phyloP scores from a whole-genome alignment of 2,113 vertebrate genomes.

The Pterocles orientalis region DNA sequence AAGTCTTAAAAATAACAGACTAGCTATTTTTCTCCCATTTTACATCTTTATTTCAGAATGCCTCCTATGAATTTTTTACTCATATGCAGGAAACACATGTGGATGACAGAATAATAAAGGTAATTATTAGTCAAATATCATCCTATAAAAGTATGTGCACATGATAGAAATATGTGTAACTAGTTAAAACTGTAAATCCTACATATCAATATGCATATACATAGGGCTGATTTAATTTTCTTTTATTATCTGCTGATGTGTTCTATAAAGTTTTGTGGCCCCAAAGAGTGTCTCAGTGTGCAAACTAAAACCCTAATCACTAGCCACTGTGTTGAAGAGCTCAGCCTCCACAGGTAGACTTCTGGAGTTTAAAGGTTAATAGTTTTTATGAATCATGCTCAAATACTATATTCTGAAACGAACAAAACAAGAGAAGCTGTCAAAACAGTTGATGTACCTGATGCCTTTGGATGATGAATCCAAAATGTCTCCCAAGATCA shows the following conservation, averaged over 20 bases:
- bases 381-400: background rate
- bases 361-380: background rate
- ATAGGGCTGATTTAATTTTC: background rate
- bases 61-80: background rate
- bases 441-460: background rate
- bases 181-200: background rate
- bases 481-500: constrained; percentile 35
- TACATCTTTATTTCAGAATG: background rate
- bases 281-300: background rate
- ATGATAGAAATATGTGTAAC: background rate
- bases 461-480: background rate
- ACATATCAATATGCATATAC: background rate
- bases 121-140: background rate
- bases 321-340: background rate
- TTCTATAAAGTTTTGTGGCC: background rate
- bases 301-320: background rate
- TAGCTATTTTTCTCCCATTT: background rate
- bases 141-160: background rate
- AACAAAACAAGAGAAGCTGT: background rate
- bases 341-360: background rate
- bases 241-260: background rate
- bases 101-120: background rate
- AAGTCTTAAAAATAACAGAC: background rate
- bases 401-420: background rate
- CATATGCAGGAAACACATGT: background rate